Percentiles rank a stretch among this genome's conserved stretches.
Evolutionary conservation across 2,113 vertebrate species (phyloP).

Genomic region (Rhineura floridana): DNA sequence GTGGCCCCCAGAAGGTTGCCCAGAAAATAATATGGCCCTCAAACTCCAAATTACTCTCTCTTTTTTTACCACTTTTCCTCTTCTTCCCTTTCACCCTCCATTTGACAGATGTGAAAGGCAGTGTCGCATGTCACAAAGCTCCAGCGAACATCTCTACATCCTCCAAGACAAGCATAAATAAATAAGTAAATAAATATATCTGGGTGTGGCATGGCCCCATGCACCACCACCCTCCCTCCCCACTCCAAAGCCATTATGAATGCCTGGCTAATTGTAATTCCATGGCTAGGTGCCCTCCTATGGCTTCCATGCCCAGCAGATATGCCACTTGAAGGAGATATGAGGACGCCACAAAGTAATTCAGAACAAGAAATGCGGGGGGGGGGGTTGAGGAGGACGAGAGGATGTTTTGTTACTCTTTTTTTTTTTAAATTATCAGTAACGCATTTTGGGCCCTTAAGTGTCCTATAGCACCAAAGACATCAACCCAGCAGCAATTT

Average conservation of each 20-base stretch:
- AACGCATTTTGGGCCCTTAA: slow-evolving; percentile 24
- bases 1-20: no score
- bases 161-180: background rate
- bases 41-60: no score
- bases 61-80: background rate
- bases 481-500: slow-evolving; percentile 25
- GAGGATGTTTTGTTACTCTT: background rate
- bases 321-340: background rate
- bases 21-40: no score
- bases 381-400: no score
- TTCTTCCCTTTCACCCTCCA: background rate
- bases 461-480: background rate
- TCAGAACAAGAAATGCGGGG: background rate
- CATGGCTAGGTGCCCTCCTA: background rate
- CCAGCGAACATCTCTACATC: background rate
- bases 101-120: background rate
- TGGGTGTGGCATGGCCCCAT: background rate
- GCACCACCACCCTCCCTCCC: no score
- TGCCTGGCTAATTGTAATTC: background rate
- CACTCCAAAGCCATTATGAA: background rate
- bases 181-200: background rate
- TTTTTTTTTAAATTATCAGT: slow-evolving; percentile 26
- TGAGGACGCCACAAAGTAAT: slow-evolving; percentile 7
- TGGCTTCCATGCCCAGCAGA: background rate
- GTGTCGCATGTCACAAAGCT: background rate